Conservation (phyloP, 2,113 vertebrate species). For the Genyomyrus donnyi region DNA sequence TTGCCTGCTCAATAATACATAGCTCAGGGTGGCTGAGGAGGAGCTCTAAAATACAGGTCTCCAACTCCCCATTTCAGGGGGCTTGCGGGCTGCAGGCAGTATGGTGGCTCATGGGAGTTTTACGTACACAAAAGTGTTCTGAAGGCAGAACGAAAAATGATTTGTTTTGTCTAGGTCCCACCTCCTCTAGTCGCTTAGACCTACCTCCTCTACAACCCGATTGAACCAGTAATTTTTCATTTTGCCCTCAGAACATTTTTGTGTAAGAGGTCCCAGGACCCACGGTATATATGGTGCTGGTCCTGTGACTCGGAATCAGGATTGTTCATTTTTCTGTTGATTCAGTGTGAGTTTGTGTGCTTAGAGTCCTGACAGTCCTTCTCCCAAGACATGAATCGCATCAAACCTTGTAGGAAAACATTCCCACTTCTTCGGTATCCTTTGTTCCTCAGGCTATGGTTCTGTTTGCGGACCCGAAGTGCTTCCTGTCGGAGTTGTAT, state of each 20-base stretch:
- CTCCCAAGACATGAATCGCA: neutral
- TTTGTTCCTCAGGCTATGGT: conserved; percentile 72
- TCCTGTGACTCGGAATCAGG: neutral
- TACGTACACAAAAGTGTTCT: neutral
- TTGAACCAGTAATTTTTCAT: neutral
- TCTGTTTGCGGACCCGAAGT: conserved; percentile 80
- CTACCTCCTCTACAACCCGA: neutral
- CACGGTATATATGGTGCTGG: neutral
- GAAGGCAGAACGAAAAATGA: neutral
- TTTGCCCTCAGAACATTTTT: neutral
- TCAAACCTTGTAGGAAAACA: neutral
- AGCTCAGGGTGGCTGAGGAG: neutral
- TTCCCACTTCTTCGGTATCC: neutral
- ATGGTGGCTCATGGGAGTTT: neutral
- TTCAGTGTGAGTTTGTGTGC: neutral
- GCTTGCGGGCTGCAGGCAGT: neutral
- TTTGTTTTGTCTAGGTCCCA: neutral
- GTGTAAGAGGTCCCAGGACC: neutral
- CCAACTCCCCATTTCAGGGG: neutral
- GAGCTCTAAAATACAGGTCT: conserved; percentile 6
- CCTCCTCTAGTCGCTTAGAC: too few species aligned
- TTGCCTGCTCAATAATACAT: conserved; percentile 18
- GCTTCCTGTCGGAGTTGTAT: conserved; percentile 84
- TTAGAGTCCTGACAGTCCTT: neutral
- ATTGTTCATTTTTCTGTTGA: neutral